phyloP scores from a whole-genome alignment of 2,797 vertebrate genomes.

The Balearica regulorum region DNA sequence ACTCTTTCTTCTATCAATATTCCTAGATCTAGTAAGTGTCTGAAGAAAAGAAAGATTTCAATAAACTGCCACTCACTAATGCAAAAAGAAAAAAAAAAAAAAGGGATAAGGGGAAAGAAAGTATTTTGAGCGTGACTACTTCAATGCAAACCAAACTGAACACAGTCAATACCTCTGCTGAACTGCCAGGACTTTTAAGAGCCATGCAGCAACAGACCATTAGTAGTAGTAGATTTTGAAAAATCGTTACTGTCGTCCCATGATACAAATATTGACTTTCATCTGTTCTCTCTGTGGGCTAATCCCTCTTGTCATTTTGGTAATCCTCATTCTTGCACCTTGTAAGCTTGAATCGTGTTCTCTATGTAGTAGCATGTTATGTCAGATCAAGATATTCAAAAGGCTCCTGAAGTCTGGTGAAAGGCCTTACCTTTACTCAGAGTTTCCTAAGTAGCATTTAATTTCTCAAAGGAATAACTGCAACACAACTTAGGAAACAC shows the following conservation, averaged over 20 bases:
- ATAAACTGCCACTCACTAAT: not conserved
- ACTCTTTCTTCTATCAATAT: not conserved
- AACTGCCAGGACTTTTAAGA: not conserved
- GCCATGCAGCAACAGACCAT: not conserved
- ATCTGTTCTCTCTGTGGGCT: slow-evolving; percentile 10
- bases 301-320: slow-evolving; percentile 15
- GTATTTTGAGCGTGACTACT: not conserved
- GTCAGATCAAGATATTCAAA: slow-evolving; percentile 5
- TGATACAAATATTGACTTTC: not conserved
- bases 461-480: not conserved
- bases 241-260: slow-evolving; percentile 27
- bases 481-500: not conserved
- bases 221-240: not conserved
- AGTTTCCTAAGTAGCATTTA: not conserved
- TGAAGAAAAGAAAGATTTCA: not conserved
- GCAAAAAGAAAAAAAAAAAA: not conserved
- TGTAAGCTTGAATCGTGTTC: not conserved
- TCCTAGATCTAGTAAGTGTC: not conserved
- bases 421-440: not conserved
- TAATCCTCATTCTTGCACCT: not conserved
- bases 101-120: not conserved
- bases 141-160: not conserved
- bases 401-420: not conserved
- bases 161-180: not conserved
- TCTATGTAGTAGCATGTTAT: not conserved